Percentiles rank a stretch among this genome's conserved stretches.
These are phyloP conservation scores for Cephalotes varians DNA, from an alignment of 2,888 invertebrate genomes.

Conservation along the genomic window DNA sequence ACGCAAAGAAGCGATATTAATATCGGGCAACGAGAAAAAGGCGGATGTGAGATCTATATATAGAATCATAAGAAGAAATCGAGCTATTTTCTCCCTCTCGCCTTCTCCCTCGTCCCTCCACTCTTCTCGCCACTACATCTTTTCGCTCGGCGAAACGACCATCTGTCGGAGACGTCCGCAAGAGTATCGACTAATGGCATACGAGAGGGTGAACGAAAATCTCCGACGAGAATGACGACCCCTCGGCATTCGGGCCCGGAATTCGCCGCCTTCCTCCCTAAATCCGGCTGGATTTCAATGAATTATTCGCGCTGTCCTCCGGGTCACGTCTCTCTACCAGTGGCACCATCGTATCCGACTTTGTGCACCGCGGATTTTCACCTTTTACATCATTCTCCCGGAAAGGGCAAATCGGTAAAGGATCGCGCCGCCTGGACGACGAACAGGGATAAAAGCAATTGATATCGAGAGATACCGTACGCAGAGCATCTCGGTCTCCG, in stretches of 20 bases:
- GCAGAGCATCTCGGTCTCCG: neutral
- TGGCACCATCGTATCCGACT: constrained; percentile 28
- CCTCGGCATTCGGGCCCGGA: constrained; percentile 20
- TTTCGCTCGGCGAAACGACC: constrained; percentile 71
- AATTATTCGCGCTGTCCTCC: constrained; percentile 51
- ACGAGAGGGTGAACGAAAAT: constrained; percentile 48
- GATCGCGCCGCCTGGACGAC: neutral
- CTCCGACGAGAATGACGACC: constrained; percentile 55
- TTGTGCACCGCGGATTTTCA: constrained; percentile 42
- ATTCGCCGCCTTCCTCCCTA: constrained; percentile 23
- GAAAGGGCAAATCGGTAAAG: neutral
- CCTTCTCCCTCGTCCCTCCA: neutral
- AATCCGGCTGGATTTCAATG: constrained; percentile 60
- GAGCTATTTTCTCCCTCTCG: constrained; percentile 55
- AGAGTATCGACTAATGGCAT: constrained; percentile 63
- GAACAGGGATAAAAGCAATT: neutral
- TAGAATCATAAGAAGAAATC: constrained; percentile 72
- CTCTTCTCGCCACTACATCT: neutral
- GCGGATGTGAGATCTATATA: constrained; percentile 69
- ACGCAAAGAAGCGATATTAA: constrained; percentile 55
- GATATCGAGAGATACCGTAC: constrained; percentile 8
- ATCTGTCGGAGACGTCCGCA: constrained; percentile 68
- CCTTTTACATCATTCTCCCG: constrained; percentile 18
- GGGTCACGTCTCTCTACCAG: constrained; percentile 24
- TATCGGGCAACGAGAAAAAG: constrained; percentile 69